Percentiles rank a stretch among this genome's conserved stretches.
phyloP scores from a whole-genome alignment of 1,140 invertebrate genomes.

The Heliothis virescens region DNA sequence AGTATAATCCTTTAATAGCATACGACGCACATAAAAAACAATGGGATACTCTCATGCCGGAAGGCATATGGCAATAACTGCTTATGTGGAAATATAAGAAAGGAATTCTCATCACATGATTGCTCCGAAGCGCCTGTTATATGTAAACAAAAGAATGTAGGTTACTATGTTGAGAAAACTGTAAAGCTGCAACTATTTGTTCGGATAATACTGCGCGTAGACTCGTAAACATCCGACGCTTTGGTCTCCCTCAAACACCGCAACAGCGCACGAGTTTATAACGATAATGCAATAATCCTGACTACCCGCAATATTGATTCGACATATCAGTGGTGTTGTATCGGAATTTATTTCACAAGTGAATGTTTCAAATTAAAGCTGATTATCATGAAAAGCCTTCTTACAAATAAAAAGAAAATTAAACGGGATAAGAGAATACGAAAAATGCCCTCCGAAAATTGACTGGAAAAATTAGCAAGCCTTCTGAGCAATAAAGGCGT shows the following conservation, averaged over 20 bases:
- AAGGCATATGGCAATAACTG: slow-evolving; percentile 26
- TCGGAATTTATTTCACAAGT: neutral
- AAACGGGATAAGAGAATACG: slow-evolving; percentile 2
- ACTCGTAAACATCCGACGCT: neutral
- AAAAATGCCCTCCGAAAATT: slow-evolving; percentile 24
- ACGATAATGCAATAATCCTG: neutral
- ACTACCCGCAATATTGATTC: neutral
- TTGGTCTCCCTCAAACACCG: neutral
- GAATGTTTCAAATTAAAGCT: slow-evolving; percentile 11
- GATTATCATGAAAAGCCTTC: slow-evolving; percentile 23
- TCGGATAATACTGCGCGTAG: neutral
- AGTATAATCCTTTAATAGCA: slow-evolving; percentile 27
- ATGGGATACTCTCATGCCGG: slow-evolving; percentile 10
- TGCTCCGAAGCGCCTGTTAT: neutral
- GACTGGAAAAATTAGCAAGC: slow-evolving; percentile 22
- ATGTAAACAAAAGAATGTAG: slow-evolving; percentile 26
- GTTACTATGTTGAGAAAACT: slow-evolving; percentile 8
- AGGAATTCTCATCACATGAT: slow-evolving; percentile 6
- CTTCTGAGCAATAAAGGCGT: neutral
- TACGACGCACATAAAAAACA: slow-evolving; percentile 35
- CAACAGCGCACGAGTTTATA: neutral
- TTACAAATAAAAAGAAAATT: neutral
- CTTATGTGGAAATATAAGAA: slow-evolving; percentile 21
- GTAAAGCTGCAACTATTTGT: slow-evolving; percentile 2
- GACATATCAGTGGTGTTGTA: neutral